Base-by-base conservation (phyloP, 2,113 vertebrate species). In the Ceyx margarethae region DNA sequence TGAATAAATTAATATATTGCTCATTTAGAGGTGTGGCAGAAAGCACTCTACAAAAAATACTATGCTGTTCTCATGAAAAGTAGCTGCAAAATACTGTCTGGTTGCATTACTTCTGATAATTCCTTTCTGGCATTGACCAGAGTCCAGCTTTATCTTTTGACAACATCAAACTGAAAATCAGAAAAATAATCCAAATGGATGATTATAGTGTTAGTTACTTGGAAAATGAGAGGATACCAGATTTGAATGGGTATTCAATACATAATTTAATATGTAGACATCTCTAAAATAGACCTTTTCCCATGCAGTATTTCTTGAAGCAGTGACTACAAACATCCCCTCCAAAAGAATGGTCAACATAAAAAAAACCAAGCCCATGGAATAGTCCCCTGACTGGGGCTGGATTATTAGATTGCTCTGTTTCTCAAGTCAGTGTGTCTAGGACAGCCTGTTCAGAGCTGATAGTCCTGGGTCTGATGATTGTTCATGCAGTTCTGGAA, bases 341-440 rank as follows among this genome's bases (percentile, higher is more conserved):
- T 67, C 31, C 75, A 77, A 45, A 64, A 65, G 48, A 57, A 5
- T 13, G 18, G 26, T 17, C 40, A 87, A 81, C 29, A 50, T 56
- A 40, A 56, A 50, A 69, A 57, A 57, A 35, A 46, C 9, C 7
- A 67, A 73, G 11, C 6, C 22, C 16, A 43, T 31, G 29, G 37
- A 72, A 62, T 28, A 75, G 60, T 61, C 37, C 20, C 8, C 80
- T 42, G 43, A 21, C 2, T 40, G 20, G 50, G 21, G 13, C 35
- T 8, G 25, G 64, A 51, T 42, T 56, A 53, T 19, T 8, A 57
- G 29, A 54, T 11, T 62, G 35, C 42, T 81, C 48, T 4, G 2
- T 17, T 56, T 61, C 51, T 26, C 25, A 46, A 9, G 28, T 6
- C 2, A 1, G 15, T 0, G 0, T n/a, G 61, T 43, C 33, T 11